Conservation (phyloP, 92 coral and sea anemone genomes). For the Porites cylindrica region DNA sequence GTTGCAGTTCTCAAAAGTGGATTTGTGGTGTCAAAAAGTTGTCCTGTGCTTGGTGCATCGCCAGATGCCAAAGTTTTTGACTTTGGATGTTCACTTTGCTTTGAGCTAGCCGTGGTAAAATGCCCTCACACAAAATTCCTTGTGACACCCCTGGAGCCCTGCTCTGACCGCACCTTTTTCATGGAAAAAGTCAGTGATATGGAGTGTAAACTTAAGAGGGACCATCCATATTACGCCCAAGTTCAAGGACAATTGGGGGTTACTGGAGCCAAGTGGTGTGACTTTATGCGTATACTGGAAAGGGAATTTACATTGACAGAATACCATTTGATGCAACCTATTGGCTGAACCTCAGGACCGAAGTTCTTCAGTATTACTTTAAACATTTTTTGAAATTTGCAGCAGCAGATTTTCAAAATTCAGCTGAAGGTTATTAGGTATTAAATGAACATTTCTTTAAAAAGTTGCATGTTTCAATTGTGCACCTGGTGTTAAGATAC, state of each 20-base stretch:
- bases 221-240: slow-evolving; percentile 46
- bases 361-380: slow-evolving; percentile 39
- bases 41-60: no score
- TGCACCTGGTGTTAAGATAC: slow-evolving; percentile 29
- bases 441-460: slow-evolving; percentile 1
- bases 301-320: slow-evolving; percentile 43
- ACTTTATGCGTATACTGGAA: no score
- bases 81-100: slow-evolving; percentile 34
- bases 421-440: slow-evolving; percentile 6
- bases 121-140: slow-evolving; percentile 30
- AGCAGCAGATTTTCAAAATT: slow-evolving; percentile 32
- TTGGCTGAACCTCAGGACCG: slow-evolving; percentile 22
- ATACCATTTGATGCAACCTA: slow-evolving; percentile 30
- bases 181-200: no score
- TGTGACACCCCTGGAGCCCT: slow-evolving; percentile 64
- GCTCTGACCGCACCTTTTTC: slow-evolving; percentile 45
- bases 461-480: slow-evolving; percentile 30
- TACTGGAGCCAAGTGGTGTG: no score
- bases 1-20: slow-evolving; percentile 35
- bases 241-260: slow-evolving; percentile 44
- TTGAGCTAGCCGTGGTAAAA: slow-evolving; percentile 70
- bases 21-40: no score
- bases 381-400: slow-evolving; percentile 43
- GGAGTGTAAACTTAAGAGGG: slow-evolving; percentile 23
- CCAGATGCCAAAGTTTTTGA: slow-evolving; percentile 73